A percentile compares a stretch with the other conserved stretches of the same genome.
These are phyloP conservation scores for Musca vetustissima DNA, from an alignment of 1,140 invertebrate species.

Conservation along the genomic window DNA sequence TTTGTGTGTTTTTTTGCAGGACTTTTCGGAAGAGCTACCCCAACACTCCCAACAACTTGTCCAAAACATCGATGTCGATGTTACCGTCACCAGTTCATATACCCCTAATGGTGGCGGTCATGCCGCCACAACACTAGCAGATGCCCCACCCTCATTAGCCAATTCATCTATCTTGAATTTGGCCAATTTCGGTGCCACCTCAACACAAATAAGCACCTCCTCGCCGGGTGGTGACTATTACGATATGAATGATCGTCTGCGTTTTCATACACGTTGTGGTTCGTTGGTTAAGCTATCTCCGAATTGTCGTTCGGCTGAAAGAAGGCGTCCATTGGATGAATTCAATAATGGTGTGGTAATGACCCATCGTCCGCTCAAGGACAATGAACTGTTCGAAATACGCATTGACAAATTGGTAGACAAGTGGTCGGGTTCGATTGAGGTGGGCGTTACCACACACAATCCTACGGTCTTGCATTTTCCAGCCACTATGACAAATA, in stretches of 20 bases:
- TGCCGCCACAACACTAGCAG: conserved; percentile 5
- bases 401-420: conserved; percentile 87
- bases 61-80: conserved; percentile 50
- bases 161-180: conserved; percentile 11
- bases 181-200: background rate
- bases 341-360: conserved; percentile 94
- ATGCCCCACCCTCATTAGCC: conserved; percentile 1
- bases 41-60: conserved; percentile 47
- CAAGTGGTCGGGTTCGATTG: conserved; percentile 92
- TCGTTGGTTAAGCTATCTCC: conserved; percentile 84
- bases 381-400: conserved; percentile 93
- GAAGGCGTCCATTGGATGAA: conserved; percentile 85
- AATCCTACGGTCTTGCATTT: conserved; percentile 87
- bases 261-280: conserved; percentile 87
- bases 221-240: conserved; percentile 39
- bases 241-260: conserved; percentile 66
- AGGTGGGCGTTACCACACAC: conserved; percentile 92
- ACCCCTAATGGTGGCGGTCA: background rate
- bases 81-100: conserved; percentile 26
- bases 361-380: conserved; percentile 81
- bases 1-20: background rate
- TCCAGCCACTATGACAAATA: conserved; percentile 96
- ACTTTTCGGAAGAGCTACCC: conserved; percentile 37
- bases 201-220: conserved; percentile 12
- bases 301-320: conserved; percentile 81